These are phyloP conservation scores for Sclerurus mexicanus DNA, from an alignment of 2,113 vertebrate species.

Conservation along the genomic window DNA sequence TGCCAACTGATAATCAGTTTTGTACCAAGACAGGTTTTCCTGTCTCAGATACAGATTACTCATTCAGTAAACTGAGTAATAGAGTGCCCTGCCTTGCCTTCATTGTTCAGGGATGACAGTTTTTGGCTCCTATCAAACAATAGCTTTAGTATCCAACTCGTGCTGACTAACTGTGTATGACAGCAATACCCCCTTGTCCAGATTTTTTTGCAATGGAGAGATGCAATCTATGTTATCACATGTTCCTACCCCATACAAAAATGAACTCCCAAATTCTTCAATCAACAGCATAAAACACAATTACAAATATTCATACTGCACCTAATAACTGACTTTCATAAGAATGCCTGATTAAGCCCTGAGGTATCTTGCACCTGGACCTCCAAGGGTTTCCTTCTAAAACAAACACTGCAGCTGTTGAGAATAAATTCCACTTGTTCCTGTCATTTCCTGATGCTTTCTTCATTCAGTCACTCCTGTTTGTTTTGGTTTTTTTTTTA, in stretches of 20 bases:
- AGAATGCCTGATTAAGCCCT: not conserved
- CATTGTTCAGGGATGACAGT: not conserved
- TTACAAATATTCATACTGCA: not conserved
- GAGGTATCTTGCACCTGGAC: not conserved
- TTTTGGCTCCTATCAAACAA: not conserved
- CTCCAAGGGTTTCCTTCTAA: not conserved
- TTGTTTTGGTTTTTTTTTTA: not conserved
- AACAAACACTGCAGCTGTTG: not conserved
- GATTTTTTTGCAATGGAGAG: not conserved
- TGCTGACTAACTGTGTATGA: not conserved
- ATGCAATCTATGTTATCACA: rapidly evolving
- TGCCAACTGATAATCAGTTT: not conserved
- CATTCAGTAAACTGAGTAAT: not conserved
- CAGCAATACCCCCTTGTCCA: rapidly evolving
- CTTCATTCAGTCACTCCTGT: not conserved
- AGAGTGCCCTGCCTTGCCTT: not conserved
- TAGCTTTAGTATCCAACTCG: rapidly evolving
- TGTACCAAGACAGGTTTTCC: not conserved
- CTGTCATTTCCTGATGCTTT: not conserved
- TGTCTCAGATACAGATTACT: not conserved
- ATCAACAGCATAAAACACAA: not conserved
- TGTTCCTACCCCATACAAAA: not conserved
- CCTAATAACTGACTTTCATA: not conserved
- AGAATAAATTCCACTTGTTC: not conserved
- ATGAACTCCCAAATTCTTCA: not conserved